phyloP scores from a whole-genome alignment of 2,888 invertebrate species.

The Synanthedon andrenaeformis region DNA sequence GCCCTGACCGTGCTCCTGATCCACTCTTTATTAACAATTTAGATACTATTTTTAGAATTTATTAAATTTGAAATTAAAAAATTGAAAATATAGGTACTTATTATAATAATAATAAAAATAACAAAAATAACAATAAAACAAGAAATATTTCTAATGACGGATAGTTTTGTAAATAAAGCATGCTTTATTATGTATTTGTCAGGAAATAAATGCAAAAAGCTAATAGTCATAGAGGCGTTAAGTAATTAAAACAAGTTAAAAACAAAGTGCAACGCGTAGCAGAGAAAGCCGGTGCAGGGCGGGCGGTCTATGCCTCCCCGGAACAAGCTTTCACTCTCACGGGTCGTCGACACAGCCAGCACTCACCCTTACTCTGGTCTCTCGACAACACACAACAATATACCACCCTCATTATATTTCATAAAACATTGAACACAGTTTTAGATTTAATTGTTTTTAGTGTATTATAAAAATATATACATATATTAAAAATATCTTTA shows the following conservation, averaged over 20 bases:
- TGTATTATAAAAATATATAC: too few species aligned
- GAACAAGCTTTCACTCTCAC: constrained; percentile 66
- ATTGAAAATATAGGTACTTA: neutral
- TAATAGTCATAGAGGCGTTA: constrained; percentile 12
- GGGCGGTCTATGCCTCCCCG: constrained; percentile 55
- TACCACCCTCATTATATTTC: neutral
- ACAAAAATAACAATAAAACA: neutral
- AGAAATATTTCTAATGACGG: neutral
- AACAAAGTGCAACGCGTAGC: constrained; percentile 46
- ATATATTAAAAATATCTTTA: too few species aligned
- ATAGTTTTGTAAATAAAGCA: neutral
- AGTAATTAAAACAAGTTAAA: constrained; percentile 40
- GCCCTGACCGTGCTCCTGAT: constrained; percentile 40
- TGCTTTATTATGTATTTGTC: neutral
- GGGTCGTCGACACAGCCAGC: constrained; percentile 62
- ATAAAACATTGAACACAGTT: neutral
- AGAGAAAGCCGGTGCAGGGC: constrained; percentile 62
- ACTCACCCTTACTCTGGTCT: constrained; percentile 44
- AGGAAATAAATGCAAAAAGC: constrained; percentile 2
- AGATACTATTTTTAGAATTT: neutral
- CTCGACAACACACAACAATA: neutral
- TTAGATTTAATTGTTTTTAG: too few species aligned
- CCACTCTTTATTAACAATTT: constrained; percentile 24
- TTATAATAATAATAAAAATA: neutral
- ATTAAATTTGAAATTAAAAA: neutral